Base-by-base conservation (phyloP, 1,140 invertebrate genomes). In the Geopemphigus sp. region DNA sequence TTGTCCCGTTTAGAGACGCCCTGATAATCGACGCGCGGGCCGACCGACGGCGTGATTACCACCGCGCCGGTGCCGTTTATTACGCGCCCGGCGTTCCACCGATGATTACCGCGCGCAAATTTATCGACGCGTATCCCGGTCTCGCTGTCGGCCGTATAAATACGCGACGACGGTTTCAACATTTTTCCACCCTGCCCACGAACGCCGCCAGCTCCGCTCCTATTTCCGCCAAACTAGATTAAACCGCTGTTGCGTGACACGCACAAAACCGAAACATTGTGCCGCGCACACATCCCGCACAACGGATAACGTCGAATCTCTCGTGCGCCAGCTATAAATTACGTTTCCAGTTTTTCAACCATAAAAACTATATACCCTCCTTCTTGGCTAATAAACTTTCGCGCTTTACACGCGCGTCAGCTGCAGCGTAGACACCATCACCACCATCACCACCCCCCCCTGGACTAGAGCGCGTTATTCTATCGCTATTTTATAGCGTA, bases 311-410 rank as follows among this genome's bases (percentile, higher is more conserved):
- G 32, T 59, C 14, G 24, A 50, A 53, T 56, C 24, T 56, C 56
- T 47, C 56, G 22, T 24, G 29, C n/a, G 26, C 68, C n/a, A 29
- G 22, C 47, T 72, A 72, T 54, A 72, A 72, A 72, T 72, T 72
- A 19, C 50, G n/a, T 72, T 72, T 19, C 10, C 10, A 32, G 47
- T 12, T n/a, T 54, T 70, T 24, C 24, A 15, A 14, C 24, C 12
- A n/a, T 53, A 72, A 72, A 72, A 72, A 72, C 50, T 29, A 29
- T 19, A 39, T 39, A 39, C 32, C 32, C 12, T 11, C 24, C 17
- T 19, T 10, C 26, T 39, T 54, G 26, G 50, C 24, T 53, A 53
- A 17, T 70, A 70, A 70, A 70, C 66, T 70, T 72, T 72, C 53
- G 29, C 53, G 24, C 17, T 53, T 14, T 26, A 14, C 39, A n/a